Conservation (phyloP, 2,797 vertebrate genomes). For the Chanos chanos region DNA sequence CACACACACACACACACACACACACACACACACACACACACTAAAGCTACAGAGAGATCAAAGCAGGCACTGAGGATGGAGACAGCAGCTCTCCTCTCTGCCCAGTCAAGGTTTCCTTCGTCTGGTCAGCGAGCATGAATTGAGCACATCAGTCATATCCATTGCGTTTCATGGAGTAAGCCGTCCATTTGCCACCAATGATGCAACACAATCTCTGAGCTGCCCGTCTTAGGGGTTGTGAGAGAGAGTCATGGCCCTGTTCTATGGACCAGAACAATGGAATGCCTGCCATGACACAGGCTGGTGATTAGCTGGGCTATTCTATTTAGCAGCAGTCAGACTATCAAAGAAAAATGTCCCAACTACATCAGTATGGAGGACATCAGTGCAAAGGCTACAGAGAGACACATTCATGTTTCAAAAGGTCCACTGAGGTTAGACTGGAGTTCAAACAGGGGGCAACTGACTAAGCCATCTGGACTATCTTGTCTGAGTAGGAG, state of each 20-base stretch:
- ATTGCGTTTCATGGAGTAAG: conserved; percentile 11
- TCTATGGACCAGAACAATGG: conserved; percentile 5
- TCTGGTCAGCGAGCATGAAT: conserved; percentile 1
- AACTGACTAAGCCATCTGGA: too few relatives aligned
- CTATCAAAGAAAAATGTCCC: too few relatives aligned
- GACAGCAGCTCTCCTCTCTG: conserved; percentile 2
- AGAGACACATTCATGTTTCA: too few relatives aligned
- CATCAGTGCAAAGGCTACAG: too few relatives aligned
- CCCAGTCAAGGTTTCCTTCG: background rate
- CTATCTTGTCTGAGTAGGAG: too few relatives aligned
- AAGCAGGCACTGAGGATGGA: background rate
- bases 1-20: background rate
- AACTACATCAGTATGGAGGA: too few relatives aligned
- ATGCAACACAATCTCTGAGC: background rate
- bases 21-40: background rate
- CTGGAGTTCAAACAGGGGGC: too few relatives aligned
- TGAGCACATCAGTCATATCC: conserved; percentile 6
- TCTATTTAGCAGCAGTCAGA: background rate
- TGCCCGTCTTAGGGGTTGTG: background rate
- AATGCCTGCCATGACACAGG: background rate
- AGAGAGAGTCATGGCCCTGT: background rate
- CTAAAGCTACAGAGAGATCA: conserved; percentile 8
- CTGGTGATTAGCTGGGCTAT: background rate
- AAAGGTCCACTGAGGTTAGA: too few relatives aligned
- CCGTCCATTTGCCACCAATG: conserved; percentile 5